A percentile compares a stretch with the other conserved stretches of the same genome.
phyloP scores from a whole-genome alignment of 2,888 invertebrate genomes.

The Melolontha melolontha region DNA sequence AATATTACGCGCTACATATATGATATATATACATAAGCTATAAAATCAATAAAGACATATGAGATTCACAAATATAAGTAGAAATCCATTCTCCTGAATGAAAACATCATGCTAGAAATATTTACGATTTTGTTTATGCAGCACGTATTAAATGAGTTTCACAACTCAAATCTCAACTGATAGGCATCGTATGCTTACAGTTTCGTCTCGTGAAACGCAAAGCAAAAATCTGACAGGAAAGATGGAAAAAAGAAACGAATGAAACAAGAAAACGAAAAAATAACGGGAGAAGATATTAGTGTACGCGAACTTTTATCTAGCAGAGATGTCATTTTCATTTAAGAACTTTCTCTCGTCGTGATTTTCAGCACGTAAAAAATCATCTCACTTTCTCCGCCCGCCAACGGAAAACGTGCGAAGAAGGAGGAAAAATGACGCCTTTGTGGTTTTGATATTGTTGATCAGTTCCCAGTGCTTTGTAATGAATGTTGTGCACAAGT shows the following conservation, averaged over 20 bases:
- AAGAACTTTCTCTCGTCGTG: conserved; percentile 28
- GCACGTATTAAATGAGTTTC: conserved; percentile 37
- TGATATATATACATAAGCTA: too few relatives aligned
- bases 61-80: too few relatives aligned
- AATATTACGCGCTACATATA: too few relatives aligned
- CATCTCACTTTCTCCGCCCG: conserved; percentile 30
- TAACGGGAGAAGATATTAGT: conserved; percentile 15
- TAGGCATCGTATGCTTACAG: too few relatives aligned
- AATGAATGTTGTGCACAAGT: conserved; percentile 34
- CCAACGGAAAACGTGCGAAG: conserved; percentile 9
- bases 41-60: too few relatives aligned
- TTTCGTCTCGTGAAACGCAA: too few relatives aligned
- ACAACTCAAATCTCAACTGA: conserved; percentile 21
- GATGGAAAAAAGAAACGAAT: not conserved
- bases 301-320: conserved; percentile 24
- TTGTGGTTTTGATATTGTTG: conserved; percentile 38
- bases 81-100: not conserved
- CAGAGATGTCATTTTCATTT: conserved; percentile 35
- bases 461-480: conserved; percentile 34
- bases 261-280: not conserved
- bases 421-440: conserved; percentile 35
- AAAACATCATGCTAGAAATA: conserved; percentile 16
- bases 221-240: too few relatives aligned
- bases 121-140: conserved; percentile 34
- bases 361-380: conserved; percentile 38